Evolutionary conservation across 2,888 invertebrate genomes (phyloP), one percentile per base, ranked within the genome.

Genomic region (Phyllotreta cruciferae): DNA sequence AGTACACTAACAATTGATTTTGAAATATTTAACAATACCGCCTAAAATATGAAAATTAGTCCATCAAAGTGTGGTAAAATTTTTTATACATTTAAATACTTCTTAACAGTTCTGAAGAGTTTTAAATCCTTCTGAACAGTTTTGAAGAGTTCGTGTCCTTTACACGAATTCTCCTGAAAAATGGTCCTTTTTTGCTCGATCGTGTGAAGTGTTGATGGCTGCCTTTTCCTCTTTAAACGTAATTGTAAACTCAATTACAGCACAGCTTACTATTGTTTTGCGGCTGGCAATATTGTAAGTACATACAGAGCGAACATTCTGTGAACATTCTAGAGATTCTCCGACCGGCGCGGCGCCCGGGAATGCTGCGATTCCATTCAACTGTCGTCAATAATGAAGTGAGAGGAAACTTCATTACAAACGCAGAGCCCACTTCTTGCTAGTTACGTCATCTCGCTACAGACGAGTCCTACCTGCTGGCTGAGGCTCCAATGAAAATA

Each of bases 281-380:
- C 39, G 39, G 39, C 39, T 47, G 34, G 39, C 10, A 39, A 39
- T 47, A 11, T 35, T 6, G 39, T 49, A 57, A 24, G 39, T 49
- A 49, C 38, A 35, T 55, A 42, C 42, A 8, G 6, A n/a, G 9
- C 24, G 34, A 47, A 47, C 47, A 47, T 9, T 11, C 9, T n/a
- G 57, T 44, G 49, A 49, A 57, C 49, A 49, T 49, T 57, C 57
- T 47, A 34, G 56, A 56, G 37, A 56, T 47, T 47, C 56, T 47
- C 37, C 56, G 24, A 8, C 14, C 37, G 45, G 56, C 56, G n/a
- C 34, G 24, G 24, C 24, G 24, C 24, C 24, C 34, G 47, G 47
- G 47, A 56, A 56, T 56, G 56, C 34, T 24, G 4, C 24, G 56
- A 56, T 56, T 47, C 39, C 39, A 57, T 57, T 57, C 49, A 57